Evolutionary conservation across 2,113 vertebrate genomes (phyloP), one percentile per base, ranked within the genome.

Genomic region (Lepus americanus): DNA sequence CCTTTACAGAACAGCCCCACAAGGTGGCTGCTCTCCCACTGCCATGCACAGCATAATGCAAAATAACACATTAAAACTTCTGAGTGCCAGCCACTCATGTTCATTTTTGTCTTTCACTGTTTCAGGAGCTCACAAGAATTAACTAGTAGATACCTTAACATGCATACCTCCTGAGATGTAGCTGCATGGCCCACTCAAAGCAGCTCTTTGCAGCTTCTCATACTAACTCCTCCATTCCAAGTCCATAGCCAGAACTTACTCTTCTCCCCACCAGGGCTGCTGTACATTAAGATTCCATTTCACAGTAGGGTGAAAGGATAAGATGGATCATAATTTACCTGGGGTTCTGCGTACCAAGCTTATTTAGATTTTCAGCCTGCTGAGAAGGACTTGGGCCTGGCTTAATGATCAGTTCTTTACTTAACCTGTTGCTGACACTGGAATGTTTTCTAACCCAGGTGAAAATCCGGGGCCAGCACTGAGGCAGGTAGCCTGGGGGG

Each of bases 311-410:
- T 36, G 87, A 97, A 94, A 95, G 89, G 91, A 89, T 79, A 93
- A 97, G 96, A 95, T 94, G 96, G 83, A 90, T 97, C 93, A 97
- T 97, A 88, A 96, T 97, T 96, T 95, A 86, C 93, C 94, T 66
- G 25, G 81, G 66, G 74, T 95, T 95, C 96, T 96, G 88, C 95
- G 95, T 96, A 89, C 87, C 89, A 91, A 13, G 51, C 95, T 95
- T 95, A 89, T 94, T 96, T 95, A 96, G 94, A 87, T 94, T 90
- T 95, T 70, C 80, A 73, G 86, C 97, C 93, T 92, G 97, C 96
- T 97, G 96, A 95, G 96, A 97, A 97, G 80, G 93, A 96, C 95
- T 84, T 81, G 94, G 67, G 36, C 80, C 87, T 66, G 83, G 77
- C 93, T 95, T 97, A 96, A 97, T 93, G 94, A 97, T 94, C 82